Evolutionary conservation across 1,140 invertebrate species (phyloP).

Genomic region (Melanaphis sacchari): DNA sequence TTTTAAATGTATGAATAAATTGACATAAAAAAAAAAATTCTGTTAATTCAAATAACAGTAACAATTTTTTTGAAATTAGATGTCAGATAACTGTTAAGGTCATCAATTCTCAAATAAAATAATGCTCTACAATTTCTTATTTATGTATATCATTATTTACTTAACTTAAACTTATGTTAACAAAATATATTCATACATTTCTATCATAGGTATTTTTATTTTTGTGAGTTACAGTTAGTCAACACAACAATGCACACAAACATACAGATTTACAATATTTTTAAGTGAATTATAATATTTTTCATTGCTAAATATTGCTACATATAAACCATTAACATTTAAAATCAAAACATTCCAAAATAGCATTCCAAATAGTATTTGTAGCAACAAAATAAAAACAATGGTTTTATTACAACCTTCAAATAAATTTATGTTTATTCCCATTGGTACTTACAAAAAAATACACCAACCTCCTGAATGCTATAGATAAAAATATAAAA

Average conservation of each 20-base stretch:
- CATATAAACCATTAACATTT: neutral
- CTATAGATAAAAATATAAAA: slow-evolving; percentile 27
- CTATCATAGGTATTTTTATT: neutral
- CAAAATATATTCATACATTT: slow-evolving; percentile 3
- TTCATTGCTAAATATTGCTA: neutral
- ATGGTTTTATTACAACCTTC: neutral
- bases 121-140: neutral
- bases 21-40: neutral
- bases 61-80: neutral
- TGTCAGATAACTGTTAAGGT: neutral
- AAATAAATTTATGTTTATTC: neutral
- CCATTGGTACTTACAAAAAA: slow-evolving; percentile 18
- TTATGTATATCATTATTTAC: neutral
- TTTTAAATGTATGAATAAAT: slow-evolving; percentile 15
- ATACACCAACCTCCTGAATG: neutral
- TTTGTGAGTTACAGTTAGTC: neutral
- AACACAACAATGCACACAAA: neutral
- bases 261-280: neutral
- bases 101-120: neutral
- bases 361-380: neutral
- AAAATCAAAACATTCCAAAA: neutral
- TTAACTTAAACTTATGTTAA: neutral
- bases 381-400: neutral
- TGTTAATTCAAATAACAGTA: neutral
- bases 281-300: neutral